Evolutionary conservation across 2,888 invertebrate species (phyloP).

Genomic region (Euplexia lucipara): DNA sequence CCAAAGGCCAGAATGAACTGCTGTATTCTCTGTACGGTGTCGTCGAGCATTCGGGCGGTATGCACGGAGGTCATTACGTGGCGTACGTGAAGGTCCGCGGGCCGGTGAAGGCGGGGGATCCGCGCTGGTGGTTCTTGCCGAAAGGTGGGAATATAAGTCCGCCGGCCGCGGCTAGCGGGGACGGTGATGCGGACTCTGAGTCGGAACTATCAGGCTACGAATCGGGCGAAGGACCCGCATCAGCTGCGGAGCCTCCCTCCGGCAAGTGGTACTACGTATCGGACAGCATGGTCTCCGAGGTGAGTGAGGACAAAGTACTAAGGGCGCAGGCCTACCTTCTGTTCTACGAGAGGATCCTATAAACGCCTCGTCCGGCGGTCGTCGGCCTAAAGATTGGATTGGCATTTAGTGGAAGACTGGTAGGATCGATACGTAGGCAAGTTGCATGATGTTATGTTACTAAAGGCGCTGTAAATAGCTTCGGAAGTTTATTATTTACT

Average conservation of each 20-base stretch:
- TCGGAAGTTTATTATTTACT: constrained; percentile 58
- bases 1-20: constrained; percentile 92
- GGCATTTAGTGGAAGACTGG: constrained; percentile 87
- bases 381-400: constrained; percentile 72
- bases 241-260: constrained; percentile 85
- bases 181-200: constrained; percentile 90
- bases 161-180: constrained; percentile 84
- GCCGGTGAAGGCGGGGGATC: constrained; percentile 91
- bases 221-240: constrained; percentile 85
- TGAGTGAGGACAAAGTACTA: constrained; percentile 95
- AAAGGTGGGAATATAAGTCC: constrained; percentile 90
- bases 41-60: constrained; percentile 98
- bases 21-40: constrained; percentile 98
- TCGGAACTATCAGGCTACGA: constrained; percentile 91
- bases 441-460: constrained; percentile 64
- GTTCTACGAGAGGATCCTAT: constrained; percentile 98
- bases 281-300: constrained; percentile 96
- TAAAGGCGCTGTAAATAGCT: constrained; percentile 81
- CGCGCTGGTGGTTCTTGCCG: constrained; percentile 94
- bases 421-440: constrained; percentile 67
- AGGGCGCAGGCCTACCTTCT: constrained; percentile 98
- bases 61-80: constrained; percentile 96
- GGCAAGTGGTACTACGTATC: constrained; percentile 98
- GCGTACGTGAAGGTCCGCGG: constrained; percentile 98
- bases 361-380: constrained; percentile 68